phyloP scores from a whole-genome alignment of 2,888 invertebrate genomes.

The Drosophila suboccidentalis region DNA sequence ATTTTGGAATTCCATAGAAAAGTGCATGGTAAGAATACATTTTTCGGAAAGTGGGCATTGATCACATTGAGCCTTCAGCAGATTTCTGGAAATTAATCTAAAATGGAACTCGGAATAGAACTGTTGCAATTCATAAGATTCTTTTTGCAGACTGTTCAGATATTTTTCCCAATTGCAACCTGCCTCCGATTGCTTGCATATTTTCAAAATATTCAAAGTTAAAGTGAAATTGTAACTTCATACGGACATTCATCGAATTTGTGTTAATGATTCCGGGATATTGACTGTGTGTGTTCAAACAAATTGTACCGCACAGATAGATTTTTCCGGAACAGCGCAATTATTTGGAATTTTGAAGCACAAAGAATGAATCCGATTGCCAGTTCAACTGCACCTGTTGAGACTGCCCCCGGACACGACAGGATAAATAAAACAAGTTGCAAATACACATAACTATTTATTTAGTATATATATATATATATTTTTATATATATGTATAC shows the following conservation, averaged over 20 bases:
- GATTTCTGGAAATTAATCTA: not conserved
- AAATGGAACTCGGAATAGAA: not conserved
- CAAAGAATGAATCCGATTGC: not conserved
- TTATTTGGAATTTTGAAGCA: not conserved
- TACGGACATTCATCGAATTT: not conserved
- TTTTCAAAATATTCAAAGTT: not conserved
- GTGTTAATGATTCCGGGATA: not conserved
- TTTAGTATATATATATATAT: conserved; percentile 56
- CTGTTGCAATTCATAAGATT: not conserved
- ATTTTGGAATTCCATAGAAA: not conserved
- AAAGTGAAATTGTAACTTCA: not conserved
- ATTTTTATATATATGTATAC: conserved; percentile 38
- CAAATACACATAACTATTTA: conserved; percentile 74
- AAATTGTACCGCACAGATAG: not conserved
- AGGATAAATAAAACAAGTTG: conserved; percentile 10
- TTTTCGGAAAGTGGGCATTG: not conserved
- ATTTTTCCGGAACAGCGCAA: not conserved
- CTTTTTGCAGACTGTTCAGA: not conserved
- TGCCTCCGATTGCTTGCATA: not conserved
- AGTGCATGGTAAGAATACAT: not conserved
- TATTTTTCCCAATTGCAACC: not conserved
- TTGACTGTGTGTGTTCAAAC: not conserved
- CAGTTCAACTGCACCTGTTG: conserved; percentile 2
- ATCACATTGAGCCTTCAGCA: conserved; percentile 1
- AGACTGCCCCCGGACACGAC: not conserved